Evolutionary conservation across 2,797 vertebrate species (phyloP).

Genomic region (Florisuga fusca): DNA sequence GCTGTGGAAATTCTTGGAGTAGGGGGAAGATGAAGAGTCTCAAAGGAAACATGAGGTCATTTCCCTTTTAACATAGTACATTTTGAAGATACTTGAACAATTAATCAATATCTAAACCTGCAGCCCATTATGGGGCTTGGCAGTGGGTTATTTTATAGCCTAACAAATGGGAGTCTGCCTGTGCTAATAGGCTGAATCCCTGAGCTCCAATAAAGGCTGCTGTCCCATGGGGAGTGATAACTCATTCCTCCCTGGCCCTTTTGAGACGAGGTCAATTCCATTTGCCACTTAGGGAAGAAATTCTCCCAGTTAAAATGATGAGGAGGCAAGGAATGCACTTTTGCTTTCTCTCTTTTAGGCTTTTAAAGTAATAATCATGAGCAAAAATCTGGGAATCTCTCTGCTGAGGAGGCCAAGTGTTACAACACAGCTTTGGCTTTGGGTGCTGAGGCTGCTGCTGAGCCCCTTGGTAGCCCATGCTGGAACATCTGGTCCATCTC

Average conservation of each 20-base stretch:
- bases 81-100: slow-evolving; percentile 36
- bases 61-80: slow-evolving; percentile 8
- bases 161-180: not conserved
- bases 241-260: not conserved
- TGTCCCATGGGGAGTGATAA: not conserved
- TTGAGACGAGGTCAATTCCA: not conserved
- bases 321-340: not conserved
- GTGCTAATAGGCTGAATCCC: not conserved
- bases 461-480: not conserved
- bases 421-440: not conserved
- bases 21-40: slow-evolving; percentile 20
- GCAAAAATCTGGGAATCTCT: slow-evolving; percentile 6
- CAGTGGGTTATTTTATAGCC: not conserved
- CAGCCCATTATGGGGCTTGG: not conserved
- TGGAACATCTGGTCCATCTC: slow-evolving; percentile 36
- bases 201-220: not conserved
- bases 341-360: not conserved
- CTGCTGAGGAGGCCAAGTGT: not conserved
- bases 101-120: slow-evolving; percentile 40
- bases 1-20: not conserved
- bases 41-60: slow-evolving; percentile 31
- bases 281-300: not conserved
- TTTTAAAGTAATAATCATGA: not conserved
- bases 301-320: not conserved
- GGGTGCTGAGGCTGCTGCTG: not conserved